Base-by-base conservation (phyloP, 2,797 vertebrate species). In the Rachycentron canadum region DNA sequence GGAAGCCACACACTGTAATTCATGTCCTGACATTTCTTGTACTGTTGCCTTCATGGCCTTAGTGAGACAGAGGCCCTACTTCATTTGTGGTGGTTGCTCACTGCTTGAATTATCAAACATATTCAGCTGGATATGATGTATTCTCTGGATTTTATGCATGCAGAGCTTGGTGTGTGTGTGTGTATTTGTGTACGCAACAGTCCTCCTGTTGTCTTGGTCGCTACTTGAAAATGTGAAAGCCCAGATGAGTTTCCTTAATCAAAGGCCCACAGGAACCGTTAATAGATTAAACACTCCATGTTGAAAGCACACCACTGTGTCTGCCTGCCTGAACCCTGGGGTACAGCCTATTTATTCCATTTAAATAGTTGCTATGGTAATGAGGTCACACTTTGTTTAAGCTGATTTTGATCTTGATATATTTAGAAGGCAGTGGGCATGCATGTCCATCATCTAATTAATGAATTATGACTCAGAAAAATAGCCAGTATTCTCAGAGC, bases 401-500 rank as follows among this genome's bases (percentile, higher is more conserved):
- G 75, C 65, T 82, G 85, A 92, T 93, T 88, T 93, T 93, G 92
- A 94, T 92, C 80, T 81, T 93, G 84, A 94, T 93, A 73, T 81
- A 79, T 86, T 89, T 57, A 85, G 91, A 94, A 90, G 82, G 86
- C 83, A 55, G 73, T 59, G 76, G 89, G 86, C 83, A 84, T 88
- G 67, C 75, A 73, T 85, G 91, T 90, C 91, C 86, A 86, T 93
- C 91, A 92, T 92, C 85, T 90, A 84, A 93, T 94, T 90, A 93
- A 92, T 92, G 84, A 92, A 88, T 90, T 83, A 92, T 92, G 92
- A 92, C 89, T 92, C 84, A 90, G 84, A 91, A 79, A 90, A 89
- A 85, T 86, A 84, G 76, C 58, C 83, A 67, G 81, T 79, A 78
- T 91, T 87, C 83, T 78, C 76, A 75, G 84, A 90, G 78, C 57